phyloP scores from a whole-genome alignment of 2,113 vertebrate species.

The Indicator maculatus region DNA sequence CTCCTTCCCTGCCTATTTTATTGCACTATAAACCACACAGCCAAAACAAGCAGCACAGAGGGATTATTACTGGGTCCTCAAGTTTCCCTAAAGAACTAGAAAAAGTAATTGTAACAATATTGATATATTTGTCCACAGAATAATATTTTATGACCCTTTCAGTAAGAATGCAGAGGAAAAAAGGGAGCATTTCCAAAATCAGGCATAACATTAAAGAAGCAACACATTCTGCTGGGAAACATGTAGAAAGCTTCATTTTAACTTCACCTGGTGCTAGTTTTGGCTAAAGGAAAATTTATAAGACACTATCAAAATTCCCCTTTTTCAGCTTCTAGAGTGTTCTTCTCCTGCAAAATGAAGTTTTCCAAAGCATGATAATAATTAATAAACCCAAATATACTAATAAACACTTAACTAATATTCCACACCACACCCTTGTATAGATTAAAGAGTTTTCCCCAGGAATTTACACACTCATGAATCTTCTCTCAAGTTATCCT shows the following conservation, averaged over 20 bases:
- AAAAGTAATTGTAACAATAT: background rate
- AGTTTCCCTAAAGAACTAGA: background rate
- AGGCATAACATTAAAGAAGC: background rate
- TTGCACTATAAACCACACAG: background rate
- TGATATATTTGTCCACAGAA: background rate
- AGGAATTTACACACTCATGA: background rate
- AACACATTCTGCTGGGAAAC: background rate
- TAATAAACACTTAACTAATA: background rate
- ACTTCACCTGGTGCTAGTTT: background rate
- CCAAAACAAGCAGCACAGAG: background rate
- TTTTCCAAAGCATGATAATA: background rate
- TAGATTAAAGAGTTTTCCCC: background rate
- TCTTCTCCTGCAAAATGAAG: background rate
- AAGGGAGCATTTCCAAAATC: background rate
- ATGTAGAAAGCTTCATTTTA: constrained; percentile 9
- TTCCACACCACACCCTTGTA: background rate
- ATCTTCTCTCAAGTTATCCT: background rate
- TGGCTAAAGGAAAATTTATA: background rate
- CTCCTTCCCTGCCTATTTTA: background rate
- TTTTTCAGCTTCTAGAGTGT: background rate
- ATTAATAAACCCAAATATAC: background rate
- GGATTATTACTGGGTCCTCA: background rate
- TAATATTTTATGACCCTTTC: background rate
- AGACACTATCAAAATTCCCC: background rate
- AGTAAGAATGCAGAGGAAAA: background rate